Conservation (phyloP, 2,113 vertebrate species). For the Uria aalge region DNA sequence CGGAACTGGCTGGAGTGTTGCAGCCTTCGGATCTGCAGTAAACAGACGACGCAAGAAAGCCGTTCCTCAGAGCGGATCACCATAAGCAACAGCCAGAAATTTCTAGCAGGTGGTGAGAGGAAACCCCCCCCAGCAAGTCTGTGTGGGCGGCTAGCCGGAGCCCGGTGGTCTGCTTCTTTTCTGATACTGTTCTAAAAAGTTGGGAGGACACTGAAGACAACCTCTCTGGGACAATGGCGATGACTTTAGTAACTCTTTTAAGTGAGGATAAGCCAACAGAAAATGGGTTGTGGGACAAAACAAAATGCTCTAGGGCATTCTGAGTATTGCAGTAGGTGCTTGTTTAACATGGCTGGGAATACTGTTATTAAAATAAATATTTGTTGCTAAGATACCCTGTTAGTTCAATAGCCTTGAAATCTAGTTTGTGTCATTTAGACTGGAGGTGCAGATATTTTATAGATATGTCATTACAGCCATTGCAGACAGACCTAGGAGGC, state of each 20-base stretch:
- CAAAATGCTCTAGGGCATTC: not conserved
- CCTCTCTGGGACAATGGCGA: not conserved
- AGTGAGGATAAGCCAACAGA: not conserved
- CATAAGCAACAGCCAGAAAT: not conserved
- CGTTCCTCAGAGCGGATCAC: not conserved
- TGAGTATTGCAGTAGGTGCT: not conserved
- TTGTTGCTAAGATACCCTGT: constrained; percentile 58
- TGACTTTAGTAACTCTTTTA: not conserved
- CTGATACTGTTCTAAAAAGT: not conserved
- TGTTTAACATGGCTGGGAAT: constrained; percentile 40
- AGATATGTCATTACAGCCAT: not conserved
- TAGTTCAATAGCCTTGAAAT: constrained; percentile 34
- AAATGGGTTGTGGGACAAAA: not conserved
- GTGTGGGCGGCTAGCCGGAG: not conserved
- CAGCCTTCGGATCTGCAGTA: not conserved
- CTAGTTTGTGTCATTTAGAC: constrained; percentile 10
- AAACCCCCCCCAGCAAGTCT: not conserved
- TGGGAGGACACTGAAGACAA: not conserved
- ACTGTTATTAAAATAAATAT: constrained; percentile 50
- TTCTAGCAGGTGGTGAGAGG: not conserved
- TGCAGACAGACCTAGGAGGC: constrained; percentile 4
- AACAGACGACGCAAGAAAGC: not conserved
- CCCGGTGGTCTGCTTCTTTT: not conserved
- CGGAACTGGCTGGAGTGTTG: not conserved
- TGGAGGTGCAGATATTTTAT: constrained; percentile 17